Conservation (phyloP, 2,113 vertebrate genomes). For the Bungarus multicinctus region DNA sequence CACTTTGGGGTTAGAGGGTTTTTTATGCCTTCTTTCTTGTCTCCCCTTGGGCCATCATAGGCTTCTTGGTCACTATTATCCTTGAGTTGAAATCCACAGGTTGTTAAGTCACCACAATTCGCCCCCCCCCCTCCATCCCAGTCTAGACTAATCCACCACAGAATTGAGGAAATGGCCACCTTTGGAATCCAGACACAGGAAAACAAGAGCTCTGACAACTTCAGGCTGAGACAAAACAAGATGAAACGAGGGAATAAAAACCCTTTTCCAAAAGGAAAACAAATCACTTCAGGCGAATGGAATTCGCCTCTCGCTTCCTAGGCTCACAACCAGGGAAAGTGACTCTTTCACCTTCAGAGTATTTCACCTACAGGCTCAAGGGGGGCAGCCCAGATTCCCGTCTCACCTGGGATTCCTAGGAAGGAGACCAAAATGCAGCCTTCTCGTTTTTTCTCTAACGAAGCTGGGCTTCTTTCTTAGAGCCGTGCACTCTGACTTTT, state of each 20-base stretch:
- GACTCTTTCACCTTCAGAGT: not conserved
- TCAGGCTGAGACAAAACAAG: not conserved
- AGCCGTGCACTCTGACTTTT: not conserved
- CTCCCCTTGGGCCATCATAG: not conserved
- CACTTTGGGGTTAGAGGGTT: accelerated
- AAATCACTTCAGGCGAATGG: not conserved
- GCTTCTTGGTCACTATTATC: not conserved
- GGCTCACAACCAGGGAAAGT: not conserved
- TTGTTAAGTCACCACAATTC: not conserved
- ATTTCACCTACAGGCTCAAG: not conserved
- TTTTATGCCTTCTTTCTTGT: not conserved
- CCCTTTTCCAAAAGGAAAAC: not conserved
- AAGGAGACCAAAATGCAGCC: not conserved
- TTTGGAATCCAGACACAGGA: not conserved
- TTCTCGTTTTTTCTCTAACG: not conserved
- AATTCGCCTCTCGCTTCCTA: not conserved
- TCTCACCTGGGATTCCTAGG: not conserved
- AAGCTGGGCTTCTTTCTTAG: not conserved
- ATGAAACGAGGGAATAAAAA: not conserved
- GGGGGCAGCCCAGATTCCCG: too few relatives aligned
- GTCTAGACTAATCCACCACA: not conserved
- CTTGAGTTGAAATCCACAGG: not conserved
- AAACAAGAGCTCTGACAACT: not conserved
- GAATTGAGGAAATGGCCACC: not conserved
- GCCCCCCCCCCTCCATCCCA: not conserved